These are phyloP conservation scores for Pseudotriccus pelzelni DNA, from an alignment of 2,797 vertebrate species.

Conservation along the genomic window DNA sequence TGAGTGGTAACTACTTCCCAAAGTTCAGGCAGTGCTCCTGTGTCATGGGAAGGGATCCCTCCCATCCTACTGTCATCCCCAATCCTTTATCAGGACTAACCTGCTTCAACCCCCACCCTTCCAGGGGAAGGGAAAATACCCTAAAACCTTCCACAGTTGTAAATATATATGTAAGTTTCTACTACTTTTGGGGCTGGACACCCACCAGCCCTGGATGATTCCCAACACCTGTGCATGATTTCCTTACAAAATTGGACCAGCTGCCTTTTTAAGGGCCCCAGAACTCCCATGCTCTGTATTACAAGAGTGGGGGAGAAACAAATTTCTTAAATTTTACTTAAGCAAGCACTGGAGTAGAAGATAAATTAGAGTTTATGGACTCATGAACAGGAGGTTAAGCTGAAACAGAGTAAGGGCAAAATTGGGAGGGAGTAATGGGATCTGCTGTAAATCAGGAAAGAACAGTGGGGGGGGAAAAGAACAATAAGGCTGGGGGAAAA, in stretches of 20 bases:
- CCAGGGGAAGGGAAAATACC: not conserved
- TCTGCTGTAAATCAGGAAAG: constrained; percentile 28
- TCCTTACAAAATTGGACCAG: constrained; percentile 12
- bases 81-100: not conserved
- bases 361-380: constrained; percentile 6
- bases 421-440: not conserved
- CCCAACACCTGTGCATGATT: not conserved
- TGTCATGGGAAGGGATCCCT: not conserved
- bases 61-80: not conserved
- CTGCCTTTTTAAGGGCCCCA: constrained; percentile 31
- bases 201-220: not conserved
- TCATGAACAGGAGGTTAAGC: not conserved
- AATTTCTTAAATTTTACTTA: constrained; percentile 1
- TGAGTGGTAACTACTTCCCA: not conserved
- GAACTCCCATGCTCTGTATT: not conserved
- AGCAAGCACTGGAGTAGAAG: not conserved
- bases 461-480: not conserved
- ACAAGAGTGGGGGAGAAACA: not conserved
- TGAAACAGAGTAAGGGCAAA: not conserved
- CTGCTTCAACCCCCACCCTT: not conserved
- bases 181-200: not conserved
- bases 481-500: not conserved
- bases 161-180: not conserved
- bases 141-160: not conserved
- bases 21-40: not conserved